Base-by-base conservation (phyloP, 2,888 invertebrate species). In the Agrochola circellaris region DNA sequence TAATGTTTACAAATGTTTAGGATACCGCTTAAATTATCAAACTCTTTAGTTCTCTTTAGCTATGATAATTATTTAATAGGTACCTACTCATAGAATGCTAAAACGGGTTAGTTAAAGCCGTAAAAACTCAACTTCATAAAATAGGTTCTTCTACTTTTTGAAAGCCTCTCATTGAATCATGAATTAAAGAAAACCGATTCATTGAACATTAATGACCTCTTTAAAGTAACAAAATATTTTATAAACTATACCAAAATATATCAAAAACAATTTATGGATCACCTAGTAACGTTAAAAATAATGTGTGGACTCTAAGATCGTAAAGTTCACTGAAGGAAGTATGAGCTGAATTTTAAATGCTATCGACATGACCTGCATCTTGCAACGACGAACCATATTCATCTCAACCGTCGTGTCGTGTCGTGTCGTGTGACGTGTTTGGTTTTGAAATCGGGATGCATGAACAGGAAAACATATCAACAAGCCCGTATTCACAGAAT, bases 321-420 rank as follows among this genome's bases (percentile, higher is more conserved):
- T 84, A 81, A 85, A 87, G 61, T 85, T 87, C 65, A 56, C 54
- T 48, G 64, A 30, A 48, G 56, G 71, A 65, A 48, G 77, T 62
- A 48, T 73, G 85, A 67, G 70, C 73, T 71, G 85, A 75, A 84
- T 87, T 71, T 77, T 80, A 68, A 85, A 81, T 77, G 42, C 2
- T 78, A 86, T 86, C 69, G 60, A 74, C 79, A 75, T 45, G 79
- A 84, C 74, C 87, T 70, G 84, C 75, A 87, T 84, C 66, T 61
- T 51, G 68, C 30, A 77, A 34, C 58, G 30, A 34, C 69, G 15
- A 65, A 51, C 60, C n/a, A 83, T 74, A 83, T 83, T 72, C 72
- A 60, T 74, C 73, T 60, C 64, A n/a, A 48, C 66, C 11, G 17
- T 26, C 2, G 23, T 34, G 26, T 75, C 66, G 60, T 83, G 64